Evolutionary conservation across 2,113 vertebrate species (phyloP).

Genomic region (Zosterops japonicus): DNA sequence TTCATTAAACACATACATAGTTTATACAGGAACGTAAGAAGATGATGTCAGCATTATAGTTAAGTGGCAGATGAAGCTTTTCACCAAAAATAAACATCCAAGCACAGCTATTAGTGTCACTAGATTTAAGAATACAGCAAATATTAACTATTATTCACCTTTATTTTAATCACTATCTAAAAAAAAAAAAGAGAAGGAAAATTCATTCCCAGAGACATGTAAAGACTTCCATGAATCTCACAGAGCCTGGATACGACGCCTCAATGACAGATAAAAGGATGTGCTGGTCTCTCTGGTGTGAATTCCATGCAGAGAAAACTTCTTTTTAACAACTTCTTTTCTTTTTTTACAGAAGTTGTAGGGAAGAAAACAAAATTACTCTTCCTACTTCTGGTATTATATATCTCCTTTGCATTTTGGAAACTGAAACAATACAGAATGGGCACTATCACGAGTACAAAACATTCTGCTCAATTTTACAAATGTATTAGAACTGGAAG

Average conservation of each 20-base stretch:
- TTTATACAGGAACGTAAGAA: neutral
- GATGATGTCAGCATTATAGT: neutral
- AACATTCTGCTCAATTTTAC: neutral
- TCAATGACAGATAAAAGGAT: neutral
- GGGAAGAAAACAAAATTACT: neutral
- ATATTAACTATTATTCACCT: neutral
- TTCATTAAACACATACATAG: neutral
- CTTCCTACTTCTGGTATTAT: neutral
- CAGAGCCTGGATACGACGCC: neutral
- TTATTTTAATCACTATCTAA: neutral
- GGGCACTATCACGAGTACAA: neutral
- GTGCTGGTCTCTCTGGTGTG: neutral
- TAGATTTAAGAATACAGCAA: neutral
- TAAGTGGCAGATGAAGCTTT: neutral
- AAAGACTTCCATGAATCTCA: neutral
- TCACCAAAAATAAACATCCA: neutral
- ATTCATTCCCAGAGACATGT: neutral
- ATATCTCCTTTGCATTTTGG: neutral
- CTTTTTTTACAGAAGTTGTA: neutral
- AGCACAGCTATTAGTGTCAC: neutral
- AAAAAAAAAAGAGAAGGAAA: neutral
- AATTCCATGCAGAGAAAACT: neutral
- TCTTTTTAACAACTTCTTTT: neutral
- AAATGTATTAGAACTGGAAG: neutral
- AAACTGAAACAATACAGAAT: neutral